Conservation (phyloP, 2,888 invertebrate genomes). For the Thecophora atra region DNA sequence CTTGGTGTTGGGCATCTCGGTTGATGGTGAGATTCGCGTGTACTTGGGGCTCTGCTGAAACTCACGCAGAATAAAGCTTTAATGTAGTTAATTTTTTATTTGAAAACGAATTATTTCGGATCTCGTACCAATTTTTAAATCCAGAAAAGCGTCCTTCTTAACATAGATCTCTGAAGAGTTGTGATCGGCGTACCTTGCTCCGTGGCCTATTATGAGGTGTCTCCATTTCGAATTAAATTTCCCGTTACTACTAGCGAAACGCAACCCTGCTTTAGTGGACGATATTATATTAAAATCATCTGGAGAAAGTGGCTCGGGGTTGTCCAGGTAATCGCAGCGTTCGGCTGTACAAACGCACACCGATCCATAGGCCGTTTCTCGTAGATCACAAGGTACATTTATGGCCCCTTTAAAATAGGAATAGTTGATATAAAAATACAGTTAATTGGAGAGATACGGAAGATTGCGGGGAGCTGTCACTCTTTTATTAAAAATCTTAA, state of each 20-base stretch:
- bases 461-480: too few relatives aligned
- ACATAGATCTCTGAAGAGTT: conserved; percentile 50
- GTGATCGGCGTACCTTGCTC: conserved; percentile 32
- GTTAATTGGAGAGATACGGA: too few relatives aligned
- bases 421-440: too few relatives aligned
- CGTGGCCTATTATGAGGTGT: conserved; percentile 47
- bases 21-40: conserved; percentile 46
- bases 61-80: too few relatives aligned
- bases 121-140: conserved; percentile 41
- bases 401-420: conserved; percentile 37
- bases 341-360: conserved; percentile 79
- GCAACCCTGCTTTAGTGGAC: conserved; percentile 71
- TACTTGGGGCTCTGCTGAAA: background rate
- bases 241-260: conserved; percentile 68
- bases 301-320: conserved; percentile 65
- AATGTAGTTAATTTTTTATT: too few relatives aligned
- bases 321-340: conserved; percentile 76
- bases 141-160: conserved; percentile 47
- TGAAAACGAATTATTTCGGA: background rate
- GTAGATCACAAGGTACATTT: conserved; percentile 55
- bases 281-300: conserved; percentile 69
- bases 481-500: too few relatives aligned
- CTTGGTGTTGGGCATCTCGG: conserved; percentile 69
- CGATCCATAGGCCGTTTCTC: conserved; percentile 57
- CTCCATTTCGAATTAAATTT: conserved; percentile 45